Conservation (phyloP, 2,113 vertebrate species). For the Cyprinodon tularosa region DNA sequence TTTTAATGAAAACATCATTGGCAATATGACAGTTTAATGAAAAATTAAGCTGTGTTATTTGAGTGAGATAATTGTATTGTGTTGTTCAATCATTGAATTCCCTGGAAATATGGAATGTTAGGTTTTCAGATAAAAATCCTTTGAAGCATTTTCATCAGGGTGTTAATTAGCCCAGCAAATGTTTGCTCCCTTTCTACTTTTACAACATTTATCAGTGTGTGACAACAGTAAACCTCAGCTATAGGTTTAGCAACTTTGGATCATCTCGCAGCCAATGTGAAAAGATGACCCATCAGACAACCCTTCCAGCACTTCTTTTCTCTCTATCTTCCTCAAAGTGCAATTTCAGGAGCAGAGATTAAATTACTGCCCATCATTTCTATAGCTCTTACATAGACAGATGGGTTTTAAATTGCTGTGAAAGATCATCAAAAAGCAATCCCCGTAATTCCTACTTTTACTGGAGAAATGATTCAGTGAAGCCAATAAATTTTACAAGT, state of each 20-base stretch:
- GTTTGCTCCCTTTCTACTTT: conserved; percentile 5
- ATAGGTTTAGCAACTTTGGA: conserved; percentile 31
- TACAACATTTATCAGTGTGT: conserved; percentile 17
- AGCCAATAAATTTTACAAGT: conserved; percentile 47
- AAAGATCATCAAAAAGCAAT: conserved; percentile 56
- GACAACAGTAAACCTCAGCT: conserved; percentile 20
- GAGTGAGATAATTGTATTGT: no score
- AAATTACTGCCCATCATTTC: conserved; percentile 50
- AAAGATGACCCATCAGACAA: conserved; percentile 29
- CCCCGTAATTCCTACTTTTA: conserved; percentile 53
- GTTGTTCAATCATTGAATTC: no score
- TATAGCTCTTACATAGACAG: conserved; percentile 47
- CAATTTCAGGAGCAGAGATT: conserved; percentile 43
- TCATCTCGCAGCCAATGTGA: conserved; percentile 13
- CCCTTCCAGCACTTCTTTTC: neutral
- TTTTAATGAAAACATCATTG: no score
- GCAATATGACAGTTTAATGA: no score
- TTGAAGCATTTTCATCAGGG: conserved; percentile 1
- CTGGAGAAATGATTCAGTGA: conserved; percentile 44
- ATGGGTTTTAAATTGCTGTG: conserved; percentile 60
- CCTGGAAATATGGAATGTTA: no score
- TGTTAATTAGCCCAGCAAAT: neutral
- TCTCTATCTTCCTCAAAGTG: conserved; percentile 30
- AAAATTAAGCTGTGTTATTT: no score
- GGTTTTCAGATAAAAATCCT: no score